Base-by-base conservation (phyloP, 2,888 invertebrate species). In the Euplexia lucipara region DNA sequence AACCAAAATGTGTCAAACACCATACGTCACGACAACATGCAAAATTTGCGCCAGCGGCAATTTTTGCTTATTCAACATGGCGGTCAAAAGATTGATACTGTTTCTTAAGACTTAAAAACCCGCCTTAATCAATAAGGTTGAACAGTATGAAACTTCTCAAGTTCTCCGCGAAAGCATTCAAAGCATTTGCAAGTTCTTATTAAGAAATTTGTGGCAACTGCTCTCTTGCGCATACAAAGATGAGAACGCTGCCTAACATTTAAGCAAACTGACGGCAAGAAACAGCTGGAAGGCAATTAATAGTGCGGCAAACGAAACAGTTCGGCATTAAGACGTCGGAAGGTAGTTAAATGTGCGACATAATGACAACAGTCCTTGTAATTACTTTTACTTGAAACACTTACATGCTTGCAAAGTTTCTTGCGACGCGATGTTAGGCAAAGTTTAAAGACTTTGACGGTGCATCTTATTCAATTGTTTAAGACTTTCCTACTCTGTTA, bases 221-320 rank as follows among this genome's bases (percentile, higher is more conserved):
- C 35, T 62, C 45, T 44, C 69, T 26, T 41, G 26, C 10, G 39
- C 39, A 34, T 51, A 26, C 34, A 20, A 34, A 42, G 41, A 59
- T 59, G 70, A 32, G 45, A 47, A 52, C 51, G 44, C 16, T 0
- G 32, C 47, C 52, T 45, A 51, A 35, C 18, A 35, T 58, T 52
- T 41, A 39, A 62, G 18, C 42, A 60, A 69, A 63, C 42, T 72
- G 48, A 39, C 34, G 41, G 45, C 59, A 61, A 51, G 68, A 48
- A 68, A 64, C 71, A 48, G 18, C 14, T 18, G 61, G 45, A 41
- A 41, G 51, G 60, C 66, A 77, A 79, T 79, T 79, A 79, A 73
- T 80, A 77, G 73, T 73, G 67, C 37, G 67, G 65, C 53, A 70
- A 70, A 70, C 56, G 80, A 77, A 76, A 74, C 73, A 77, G 51